Base-by-base conservation (phyloP, 35 echinoderm and acorn worm species). In the Eucidaris tribuloides region DNA sequence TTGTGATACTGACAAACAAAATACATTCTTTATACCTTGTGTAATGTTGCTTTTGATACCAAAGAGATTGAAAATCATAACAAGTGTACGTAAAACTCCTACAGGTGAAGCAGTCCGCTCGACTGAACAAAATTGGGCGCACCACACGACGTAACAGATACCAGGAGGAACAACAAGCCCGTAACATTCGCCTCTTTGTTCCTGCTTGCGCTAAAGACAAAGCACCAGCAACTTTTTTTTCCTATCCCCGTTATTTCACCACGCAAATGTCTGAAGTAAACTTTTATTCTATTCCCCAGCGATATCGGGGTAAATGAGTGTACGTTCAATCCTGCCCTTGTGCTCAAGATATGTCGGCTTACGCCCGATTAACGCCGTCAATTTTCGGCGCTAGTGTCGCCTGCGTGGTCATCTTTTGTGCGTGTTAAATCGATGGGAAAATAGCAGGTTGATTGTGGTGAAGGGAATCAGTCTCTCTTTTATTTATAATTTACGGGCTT, bases 211-310 rank as follows among this genome's bases (percentile, higher is more conserved):
- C 68, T 35, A 74, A 74, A 36, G 68, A 74, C 28, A 27, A 44
- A 35, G 68, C 68, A 74, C 68, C 68, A 42, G 68, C 68, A 74
- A 74, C 68, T 42, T 74, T 74, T 31, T 64, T 32, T 34, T 27
- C 37, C 37, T 64, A 28, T n/a, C n/a, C n/a, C n/a, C n/a, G n/a
- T n/a, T n/a, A n/a, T 64, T 40, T 74, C 68, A 11, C 68, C 37
- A 17, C n/a, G 35, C 44, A 33, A 17, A 9, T 25, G 1, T 43
- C 17, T 13, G 68, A n/a, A 43, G 68, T 74, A 74, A 74, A 74
- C 35, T 74, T 74, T 74, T 74, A 74, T 74, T 52, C 28, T 42
- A 74, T 20, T 74, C 68, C 68, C 68, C n/a, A 19, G 68, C 38
- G 34, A 14, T 64, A 5, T 7, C 13, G 24, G 36, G n/a, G 68